Evolutionary conservation across 2,888 invertebrate genomes (phyloP), one percentile per base, ranked within the genome.

Genomic region (Sesamia inferens): DNA sequence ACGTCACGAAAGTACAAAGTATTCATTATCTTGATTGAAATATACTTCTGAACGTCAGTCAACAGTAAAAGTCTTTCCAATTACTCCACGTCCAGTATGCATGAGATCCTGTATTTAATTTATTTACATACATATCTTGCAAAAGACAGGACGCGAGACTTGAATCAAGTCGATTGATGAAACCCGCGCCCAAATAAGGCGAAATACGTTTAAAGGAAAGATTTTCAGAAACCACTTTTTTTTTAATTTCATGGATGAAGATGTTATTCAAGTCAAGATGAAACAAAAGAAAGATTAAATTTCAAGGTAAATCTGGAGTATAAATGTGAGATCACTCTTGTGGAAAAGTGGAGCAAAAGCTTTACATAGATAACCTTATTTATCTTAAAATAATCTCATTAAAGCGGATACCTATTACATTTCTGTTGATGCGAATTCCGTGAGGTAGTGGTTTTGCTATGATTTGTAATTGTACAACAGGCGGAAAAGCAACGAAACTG

Each of bases 81-180:
- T 51, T 14, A 47, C 68, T 54, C 11, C 1, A 14, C 6, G 13
- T 31, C 57, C 48, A 48, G 54, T 70, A 59, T 71, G 57, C 57
- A 81, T 62, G 55, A 42, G 16, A 24, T 5, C 8, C n/a, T 66
- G 16, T 54, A 39, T 24, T 81, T 68, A 22, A 76, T 78, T 71
- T 68, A 42, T 55, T 31, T 31, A 31, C 31, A 31, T 63, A 68
- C 68, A 63, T 78, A 78, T 51, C 31, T 66, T 63, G 14, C 16
- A 68, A 58, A 39, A 55, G 16, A 69, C 39, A 48, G 44, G 55
- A 72, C 62, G 68, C 39, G 44, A 44, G 55, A 72, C 62, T 22
- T 42, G 51, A 61, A n/a, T n/a, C n/a, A 68, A 71, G 58, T 63
- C 70, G 48, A 71, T 75, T 65, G 62, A 71, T 62, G 67, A 74